Evolutionary conservation across 2,888 invertebrate genomes (phyloP), one percentile per base, ranked within the genome.

Genomic region (Eupithecia abbreviata): DNA sequence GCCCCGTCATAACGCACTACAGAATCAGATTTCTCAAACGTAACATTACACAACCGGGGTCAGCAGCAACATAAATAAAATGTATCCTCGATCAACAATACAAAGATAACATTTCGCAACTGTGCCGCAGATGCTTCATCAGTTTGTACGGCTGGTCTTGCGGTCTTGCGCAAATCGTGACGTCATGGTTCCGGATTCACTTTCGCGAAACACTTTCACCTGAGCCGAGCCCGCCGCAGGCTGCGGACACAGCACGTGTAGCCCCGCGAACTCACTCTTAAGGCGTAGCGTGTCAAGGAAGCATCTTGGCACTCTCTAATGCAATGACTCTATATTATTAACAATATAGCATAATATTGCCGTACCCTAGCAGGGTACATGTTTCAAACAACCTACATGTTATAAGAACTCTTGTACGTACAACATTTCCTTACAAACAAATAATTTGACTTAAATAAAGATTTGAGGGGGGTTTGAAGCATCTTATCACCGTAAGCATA

Each of bases 141-240:
- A 77, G 75, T 77, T 18, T 51, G 69, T 77, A 77, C 65, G 72
- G 86, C 87, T 88, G 62, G 62, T 62, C 62, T 58, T 58, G 58
- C 84, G 89, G 85, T 89, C 86, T 94, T 93, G 93, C 93, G 93
- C 94, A 93, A 93, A 93, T 89, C 90, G 86, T 93, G 94, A 93
- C 94, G 94, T 93, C 92, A 94, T 83, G 85, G 91, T 94, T 93
- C 93, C 94, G 94, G 93, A 90, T 94, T 94, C 93, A 92, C 95
- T 95, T 94, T 95, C 95, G 93, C 93, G 88, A 90, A 90, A 90
- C 92, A 95, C 94, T 94, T 94, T 95, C 95, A 91, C 94, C 92
- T 86, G 88, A 71, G 77, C 76, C 80, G 80, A 87, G 89, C 88
- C 89, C 87, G 73, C 74, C 58, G 49, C 87, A 84, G 86, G 83